These are phyloP conservation scores for Acanthiza pusilla DNA, from an alignment of 2,797 vertebrate species.

Conservation along the genomic window DNA sequence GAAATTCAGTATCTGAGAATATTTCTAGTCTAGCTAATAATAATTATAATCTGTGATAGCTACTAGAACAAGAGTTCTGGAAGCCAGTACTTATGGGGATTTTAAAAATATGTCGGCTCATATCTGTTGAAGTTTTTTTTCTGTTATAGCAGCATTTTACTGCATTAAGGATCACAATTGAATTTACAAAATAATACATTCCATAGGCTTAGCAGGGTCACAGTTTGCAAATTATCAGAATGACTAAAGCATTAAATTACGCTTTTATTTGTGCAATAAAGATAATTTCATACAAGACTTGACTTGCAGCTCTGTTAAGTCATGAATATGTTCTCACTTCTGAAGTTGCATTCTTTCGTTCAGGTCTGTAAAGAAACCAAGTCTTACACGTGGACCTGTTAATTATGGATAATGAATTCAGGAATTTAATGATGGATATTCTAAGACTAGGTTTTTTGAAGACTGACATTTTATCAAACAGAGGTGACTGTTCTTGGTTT, in stretches of 20 bases:
- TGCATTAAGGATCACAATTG: neutral
- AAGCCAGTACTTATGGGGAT: neutral
- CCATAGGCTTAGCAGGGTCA: neutral
- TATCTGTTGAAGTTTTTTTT: neutral
- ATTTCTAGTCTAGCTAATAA: neutral
- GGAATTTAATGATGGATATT: neutral
- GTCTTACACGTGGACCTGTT: neutral
- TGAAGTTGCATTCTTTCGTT: neutral
- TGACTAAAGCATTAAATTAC: constrained; percentile 1
- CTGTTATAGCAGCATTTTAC: neutral
- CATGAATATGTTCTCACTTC: neutral
- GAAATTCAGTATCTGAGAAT: neutral
- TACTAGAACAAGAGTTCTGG: neutral
- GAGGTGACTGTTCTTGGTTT: neutral
- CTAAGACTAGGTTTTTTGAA: neutral
- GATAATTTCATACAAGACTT: neutral
- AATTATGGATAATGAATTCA: neutral
- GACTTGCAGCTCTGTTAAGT: neutral
- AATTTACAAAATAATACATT: neutral
- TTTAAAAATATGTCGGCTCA: neutral
- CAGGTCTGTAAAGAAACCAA: neutral
- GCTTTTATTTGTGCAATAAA: neutral
- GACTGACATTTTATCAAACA: neutral
- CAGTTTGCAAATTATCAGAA: neutral
- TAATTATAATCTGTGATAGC: neutral